phyloP scores from a whole-genome alignment of 2,888 invertebrate species.

The Plebejus anna region DNA sequence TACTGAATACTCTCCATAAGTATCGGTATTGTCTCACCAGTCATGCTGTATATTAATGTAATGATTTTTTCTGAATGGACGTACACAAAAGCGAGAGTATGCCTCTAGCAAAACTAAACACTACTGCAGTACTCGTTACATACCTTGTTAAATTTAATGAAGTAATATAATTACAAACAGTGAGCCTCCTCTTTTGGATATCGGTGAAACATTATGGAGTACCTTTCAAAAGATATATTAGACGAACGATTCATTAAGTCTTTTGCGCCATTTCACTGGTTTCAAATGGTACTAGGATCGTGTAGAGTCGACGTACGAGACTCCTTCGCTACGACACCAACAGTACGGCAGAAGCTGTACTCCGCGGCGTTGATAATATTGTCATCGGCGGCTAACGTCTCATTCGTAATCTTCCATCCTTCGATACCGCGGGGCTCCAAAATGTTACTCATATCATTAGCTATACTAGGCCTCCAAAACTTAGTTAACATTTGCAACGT shows the following conservation, averaged over 20 bases:
- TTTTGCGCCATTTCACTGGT: conserved; percentile 43
- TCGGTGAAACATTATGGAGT: conserved; percentile 43
- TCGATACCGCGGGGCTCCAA: neutral
- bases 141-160: neutral
- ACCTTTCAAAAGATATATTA: conserved; percentile 53
- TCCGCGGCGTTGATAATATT: conserved; percentile 41
- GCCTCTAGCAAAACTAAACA: neutral
- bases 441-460: neutral
- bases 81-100: neutral
- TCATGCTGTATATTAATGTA: neutral
- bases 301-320: conserved; percentile 51
- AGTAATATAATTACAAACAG: neutral
- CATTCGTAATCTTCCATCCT: conserved; percentile 30
- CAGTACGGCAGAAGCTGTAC: conserved; percentile 49
- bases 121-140: conserved; percentile 30
- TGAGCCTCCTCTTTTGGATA: neutral
- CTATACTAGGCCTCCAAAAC: neutral
- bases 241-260: conserved; percentile 49
- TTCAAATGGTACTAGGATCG: conserved; percentile 50
- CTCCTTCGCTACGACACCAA: conserved; percentile 49
- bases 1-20: no score
- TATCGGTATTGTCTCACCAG: no score
- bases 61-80: neutral
- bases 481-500: conserved; percentile 42
- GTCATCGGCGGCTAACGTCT: conserved; percentile 32